Conservation (phyloP, 1,140 invertebrate genomes). For the Dreissena rostriformis region DNA sequence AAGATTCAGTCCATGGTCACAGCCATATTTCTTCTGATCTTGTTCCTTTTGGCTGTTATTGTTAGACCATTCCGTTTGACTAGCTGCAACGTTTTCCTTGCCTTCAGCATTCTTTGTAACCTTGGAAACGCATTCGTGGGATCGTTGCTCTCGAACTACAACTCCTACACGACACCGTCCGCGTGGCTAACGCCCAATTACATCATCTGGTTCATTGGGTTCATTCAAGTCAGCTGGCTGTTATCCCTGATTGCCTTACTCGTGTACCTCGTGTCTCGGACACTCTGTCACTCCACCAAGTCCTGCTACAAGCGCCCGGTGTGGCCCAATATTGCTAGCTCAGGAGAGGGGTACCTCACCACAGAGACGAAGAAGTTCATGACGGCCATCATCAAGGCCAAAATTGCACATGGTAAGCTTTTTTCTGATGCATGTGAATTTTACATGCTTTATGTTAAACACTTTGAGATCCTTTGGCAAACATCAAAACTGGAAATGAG, state of each 20-base stretch:
- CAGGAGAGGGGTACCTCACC: constrained; percentile 67
- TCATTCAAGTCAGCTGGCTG: constrained; percentile 64
- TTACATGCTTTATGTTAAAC: no score
- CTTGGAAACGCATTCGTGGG: constrained; percentile 68
- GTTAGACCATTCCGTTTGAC: constrained; percentile 73
- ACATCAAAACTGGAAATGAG: no score
- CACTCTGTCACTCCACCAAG: constrained; percentile 60
- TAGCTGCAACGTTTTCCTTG: constrained; percentile 71
- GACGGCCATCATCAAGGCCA: constrained; percentile 72
- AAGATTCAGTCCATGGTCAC: constrained; percentile 66
- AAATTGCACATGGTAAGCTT: constrained; percentile 70
- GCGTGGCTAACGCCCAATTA: constrained; percentile 77
- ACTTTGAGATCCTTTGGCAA: no score
- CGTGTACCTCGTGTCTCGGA: constrained; percentile 59
- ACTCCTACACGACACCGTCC: constrained; percentile 61
- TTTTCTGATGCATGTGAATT: no score
- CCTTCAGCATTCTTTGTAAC: constrained; percentile 65
- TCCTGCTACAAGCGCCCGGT: constrained; percentile 63
- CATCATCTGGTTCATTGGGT: constrained; percentile 66
- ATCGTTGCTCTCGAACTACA: constrained; percentile 65
- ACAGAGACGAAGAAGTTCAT: constrained; percentile 75
- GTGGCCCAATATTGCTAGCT: constrained; percentile 74
- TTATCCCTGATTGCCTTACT: constrained; percentile 62
- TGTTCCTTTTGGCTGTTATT: constrained; percentile 60
- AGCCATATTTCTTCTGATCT: constrained; percentile 61